Evolutionary conservation across 2,797 vertebrate genomes (phyloP).

Genomic region (Syngnathus rostellatus): DNA sequence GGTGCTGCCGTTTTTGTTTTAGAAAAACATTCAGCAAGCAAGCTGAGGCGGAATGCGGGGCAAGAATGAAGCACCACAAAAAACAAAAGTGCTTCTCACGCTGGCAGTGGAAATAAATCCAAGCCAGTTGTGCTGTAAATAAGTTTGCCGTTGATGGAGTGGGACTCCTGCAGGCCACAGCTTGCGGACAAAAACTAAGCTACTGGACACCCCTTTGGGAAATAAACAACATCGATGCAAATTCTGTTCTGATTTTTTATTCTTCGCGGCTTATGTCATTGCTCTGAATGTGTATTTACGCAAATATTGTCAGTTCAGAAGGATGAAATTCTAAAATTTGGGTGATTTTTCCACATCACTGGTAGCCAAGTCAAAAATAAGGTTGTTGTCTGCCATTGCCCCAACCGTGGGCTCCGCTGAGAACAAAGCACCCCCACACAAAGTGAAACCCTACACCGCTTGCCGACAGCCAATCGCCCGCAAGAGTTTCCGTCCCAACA

Average conservation of each 20-base stretch:
- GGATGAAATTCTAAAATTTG: too few relatives aligned
- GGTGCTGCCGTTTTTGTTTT: background rate
- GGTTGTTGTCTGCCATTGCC: too few relatives aligned
- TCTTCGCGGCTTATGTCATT: too few relatives aligned
- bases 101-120: background rate
- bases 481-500: slow-evolving; percentile 49
- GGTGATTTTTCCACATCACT: too few relatives aligned
- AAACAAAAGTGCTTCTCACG: background rate
- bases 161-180: background rate
- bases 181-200: background rate
- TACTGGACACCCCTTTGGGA: too few relatives aligned
- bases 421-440: slow-evolving; percentile 52
- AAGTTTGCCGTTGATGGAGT: background rate
- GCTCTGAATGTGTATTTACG: too few relatives aligned
- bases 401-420: background rate
- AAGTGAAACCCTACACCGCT: slow-evolving; percentile 59
- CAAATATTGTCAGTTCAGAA: too few relatives aligned
- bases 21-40: background rate
- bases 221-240: background rate
- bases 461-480: slow-evolving; percentile 53
- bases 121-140: background rate
- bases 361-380: slow-evolving; percentile 9
- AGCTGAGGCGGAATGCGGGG: background rate
- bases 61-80: background rate
- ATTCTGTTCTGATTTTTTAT: too few relatives aligned